Conservation (phyloP, 2,113 vertebrate genomes). For the Anolis sagrei region DNA sequence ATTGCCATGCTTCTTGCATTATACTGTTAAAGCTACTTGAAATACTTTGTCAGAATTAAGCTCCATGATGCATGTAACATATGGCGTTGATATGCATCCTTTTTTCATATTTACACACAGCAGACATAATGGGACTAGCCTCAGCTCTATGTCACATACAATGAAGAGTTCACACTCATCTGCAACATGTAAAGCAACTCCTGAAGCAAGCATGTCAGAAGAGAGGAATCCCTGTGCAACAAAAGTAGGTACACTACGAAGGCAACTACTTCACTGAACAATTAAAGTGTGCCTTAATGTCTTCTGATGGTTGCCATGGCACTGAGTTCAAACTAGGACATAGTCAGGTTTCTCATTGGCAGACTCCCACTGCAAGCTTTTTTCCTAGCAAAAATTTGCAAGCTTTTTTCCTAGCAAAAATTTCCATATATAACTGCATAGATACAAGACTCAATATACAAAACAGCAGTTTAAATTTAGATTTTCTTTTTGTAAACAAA, state of each 20-base stretch:
- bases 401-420: constrained; percentile 11
- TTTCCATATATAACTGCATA: background rate
- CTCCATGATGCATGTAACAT: background rate
- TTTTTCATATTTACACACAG: background rate
- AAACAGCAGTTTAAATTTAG: background rate
- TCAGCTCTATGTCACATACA: background rate
- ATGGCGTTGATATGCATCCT: background rate
- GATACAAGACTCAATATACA: no score
- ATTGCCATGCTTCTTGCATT: background rate
- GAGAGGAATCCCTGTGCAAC: background rate
- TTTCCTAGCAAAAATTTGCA: constrained; percentile 1
- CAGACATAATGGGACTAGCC: background rate
- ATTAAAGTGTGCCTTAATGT: background rate
- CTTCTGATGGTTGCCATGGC: background rate
- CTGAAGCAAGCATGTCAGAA: background rate
- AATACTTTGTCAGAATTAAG: background rate
- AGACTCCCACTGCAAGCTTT: constrained; percentile 4
- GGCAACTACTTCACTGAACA: background rate
- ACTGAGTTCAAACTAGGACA: constrained; percentile 20
- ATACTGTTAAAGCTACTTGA: background rate
- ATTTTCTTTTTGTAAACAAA: background rate
- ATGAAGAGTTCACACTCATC: background rate
- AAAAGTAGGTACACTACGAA: background rate
- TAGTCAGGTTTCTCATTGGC: background rate
- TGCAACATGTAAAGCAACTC: background rate